phyloP scores from a whole-genome alignment of 2,113 vertebrate species.

The Tursiops truncatus region DNA sequence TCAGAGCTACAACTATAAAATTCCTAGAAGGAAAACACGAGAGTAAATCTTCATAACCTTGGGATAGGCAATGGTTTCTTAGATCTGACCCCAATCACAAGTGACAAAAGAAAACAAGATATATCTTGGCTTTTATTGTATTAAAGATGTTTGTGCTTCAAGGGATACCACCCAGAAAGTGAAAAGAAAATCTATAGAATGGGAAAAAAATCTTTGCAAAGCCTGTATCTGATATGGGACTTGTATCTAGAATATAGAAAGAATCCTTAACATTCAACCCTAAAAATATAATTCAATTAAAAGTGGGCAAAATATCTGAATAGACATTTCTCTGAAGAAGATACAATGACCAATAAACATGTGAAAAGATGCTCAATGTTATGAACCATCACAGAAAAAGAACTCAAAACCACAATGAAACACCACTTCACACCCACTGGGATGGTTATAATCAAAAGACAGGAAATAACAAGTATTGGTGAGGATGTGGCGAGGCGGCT shows the following conservation, averaged over 20 bases:
- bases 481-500: background rate
- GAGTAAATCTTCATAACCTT: background rate
- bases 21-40: background rate
- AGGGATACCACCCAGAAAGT: background rate
- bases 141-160: background rate
- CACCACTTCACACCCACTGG: background rate
- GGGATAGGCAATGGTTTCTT: background rate
- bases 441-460: background rate
- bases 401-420: background rate
- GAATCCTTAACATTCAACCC: background rate
- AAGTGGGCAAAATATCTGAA: background rate
- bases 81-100: background rate
- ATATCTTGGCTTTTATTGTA: background rate
- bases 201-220: background rate
- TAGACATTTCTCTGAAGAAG: constrained; percentile 1
- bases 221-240: background rate
- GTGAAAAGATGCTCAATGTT: background rate
- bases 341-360: background rate
- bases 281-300: background rate
- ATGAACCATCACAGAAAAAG: background rate
- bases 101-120: background rate
- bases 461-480: background rate
- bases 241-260: background rate
- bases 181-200: background rate
- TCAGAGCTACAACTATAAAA: background rate